A percentile compares a stretch with the other conserved stretches of the same genome.
phyloP scores from a whole-genome alignment of 2,888 invertebrate genomes.

The Meta bourneti region DNA sequence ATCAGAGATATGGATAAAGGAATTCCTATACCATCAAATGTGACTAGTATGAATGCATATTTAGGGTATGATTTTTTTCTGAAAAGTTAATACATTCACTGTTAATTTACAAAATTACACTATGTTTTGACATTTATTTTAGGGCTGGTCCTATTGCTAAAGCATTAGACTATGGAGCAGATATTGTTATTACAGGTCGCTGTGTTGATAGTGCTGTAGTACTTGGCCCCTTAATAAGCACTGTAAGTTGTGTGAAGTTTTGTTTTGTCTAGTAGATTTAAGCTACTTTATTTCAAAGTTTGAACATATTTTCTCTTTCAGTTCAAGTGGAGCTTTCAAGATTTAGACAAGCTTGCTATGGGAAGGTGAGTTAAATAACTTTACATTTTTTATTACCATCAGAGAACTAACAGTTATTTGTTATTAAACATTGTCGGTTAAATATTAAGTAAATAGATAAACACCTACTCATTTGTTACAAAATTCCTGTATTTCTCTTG shows the following conservation, averaged over 20 bases:
- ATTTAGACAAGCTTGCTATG: slow-evolving; percentile 81
- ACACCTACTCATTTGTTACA: no score
- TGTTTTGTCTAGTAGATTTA: neutral
- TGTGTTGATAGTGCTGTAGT: slow-evolving; percentile 83
- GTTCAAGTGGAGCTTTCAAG: slow-evolving; percentile 81
- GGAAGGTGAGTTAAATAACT: slow-evolving; percentile 80
- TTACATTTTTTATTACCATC: no score
- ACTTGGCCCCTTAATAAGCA: slow-evolving; percentile 82
- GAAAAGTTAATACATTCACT: neutral
- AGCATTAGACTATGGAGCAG: slow-evolving; percentile 82
- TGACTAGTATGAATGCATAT: slow-evolving; percentile 82
- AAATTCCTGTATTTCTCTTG: no score
- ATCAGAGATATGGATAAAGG: slow-evolving; percentile 80
- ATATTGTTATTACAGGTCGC: slow-evolving; percentile 83
- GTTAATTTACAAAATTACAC: neutral
- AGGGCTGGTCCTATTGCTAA: slow-evolving; percentile 82
- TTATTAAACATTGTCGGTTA: neutral
- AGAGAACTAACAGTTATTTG: neutral
- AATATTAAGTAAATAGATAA: no score
- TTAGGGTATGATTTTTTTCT: slow-evolving; percentile 80
- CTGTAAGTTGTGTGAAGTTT: slow-evolving; percentile 78
- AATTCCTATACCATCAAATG: slow-evolving; percentile 79
- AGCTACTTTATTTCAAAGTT: neutral
- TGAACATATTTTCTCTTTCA: slow-evolving; percentile 78
- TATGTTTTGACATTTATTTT: slow-evolving; percentile 49